These are phyloP conservation scores for Penaeus monodon DNA, from an alignment of 2,888 invertebrate genomes.

Conservation along the genomic window DNA sequence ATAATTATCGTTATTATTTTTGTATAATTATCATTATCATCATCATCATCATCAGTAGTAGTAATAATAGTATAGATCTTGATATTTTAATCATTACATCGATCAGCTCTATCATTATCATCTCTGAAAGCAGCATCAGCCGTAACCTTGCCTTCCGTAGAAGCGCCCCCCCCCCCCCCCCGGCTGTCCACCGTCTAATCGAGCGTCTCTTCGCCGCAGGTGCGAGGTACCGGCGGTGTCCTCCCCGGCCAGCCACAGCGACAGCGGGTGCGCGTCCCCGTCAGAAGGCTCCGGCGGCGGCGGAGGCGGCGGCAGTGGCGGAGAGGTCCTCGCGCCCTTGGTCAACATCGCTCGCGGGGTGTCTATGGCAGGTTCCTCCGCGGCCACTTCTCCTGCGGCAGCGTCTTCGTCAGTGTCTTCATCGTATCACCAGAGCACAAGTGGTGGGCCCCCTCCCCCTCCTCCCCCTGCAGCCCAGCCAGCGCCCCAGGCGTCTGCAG, in stretches of 20 bases:
- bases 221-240: constrained; percentile 44
- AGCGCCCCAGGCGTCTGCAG: constrained; percentile 9
- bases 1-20: too few species aligned
- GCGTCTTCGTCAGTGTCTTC: constrained; percentile 33
- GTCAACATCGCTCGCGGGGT: constrained; percentile 34
- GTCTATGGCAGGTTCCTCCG: constrained; percentile 35
- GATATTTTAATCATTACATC: too few species aligned
- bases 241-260: constrained; percentile 43
- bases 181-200: background rate
- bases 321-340: constrained; percentile 38
- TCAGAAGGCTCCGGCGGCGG: constrained; percentile 35
- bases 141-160: too few species aligned
- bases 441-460: constrained; percentile 12
- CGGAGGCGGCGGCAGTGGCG: constrained; percentile 13
- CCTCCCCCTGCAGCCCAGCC: background rate
- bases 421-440: constrained; percentile 29
- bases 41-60: too few species aligned
- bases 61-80: too few species aligned
- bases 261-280: constrained; percentile 43
- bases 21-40: too few species aligned
- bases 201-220: background rate
- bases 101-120: too few species aligned
- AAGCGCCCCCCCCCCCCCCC: too few species aligned
- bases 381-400: constrained; percentile 34
- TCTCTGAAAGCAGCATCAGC: too few species aligned